These are phyloP conservation scores for Brachionus plicatilis DNA, from an alignment of 1,140 invertebrate species.

Conservation along the genomic window DNA sequence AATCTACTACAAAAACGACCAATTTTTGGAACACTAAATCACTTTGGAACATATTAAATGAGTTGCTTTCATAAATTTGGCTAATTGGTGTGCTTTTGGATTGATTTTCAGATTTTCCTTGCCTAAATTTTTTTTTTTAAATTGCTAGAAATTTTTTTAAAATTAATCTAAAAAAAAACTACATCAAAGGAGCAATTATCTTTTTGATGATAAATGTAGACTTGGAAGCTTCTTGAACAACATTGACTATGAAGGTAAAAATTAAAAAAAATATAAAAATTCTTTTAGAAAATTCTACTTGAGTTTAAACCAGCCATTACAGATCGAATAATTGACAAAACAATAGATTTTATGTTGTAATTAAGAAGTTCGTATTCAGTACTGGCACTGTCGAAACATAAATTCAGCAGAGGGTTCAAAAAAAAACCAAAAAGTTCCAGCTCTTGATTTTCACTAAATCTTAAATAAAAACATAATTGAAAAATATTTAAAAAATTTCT, in stretches of 20 bases:
- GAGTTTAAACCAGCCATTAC: conserved; percentile 21
- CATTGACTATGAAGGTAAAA: background rate
- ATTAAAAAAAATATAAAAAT: too few relatives aligned
- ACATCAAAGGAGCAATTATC: conserved; percentile 22
- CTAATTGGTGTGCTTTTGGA: background rate
- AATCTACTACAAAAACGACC: conserved; percentile 29
- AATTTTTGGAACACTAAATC: conserved; percentile 26
- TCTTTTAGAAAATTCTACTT: background rate
- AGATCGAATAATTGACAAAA: conserved; percentile 22
- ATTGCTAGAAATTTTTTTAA: background rate
- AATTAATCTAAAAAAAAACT: background rate
- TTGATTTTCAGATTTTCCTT: background rate
- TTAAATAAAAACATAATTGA: background rate
- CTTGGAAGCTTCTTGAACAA: background rate
- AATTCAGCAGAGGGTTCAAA: background rate
- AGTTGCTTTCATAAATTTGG: background rate
- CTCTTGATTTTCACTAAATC: conserved; percentile 27
- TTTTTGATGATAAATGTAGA: background rate
- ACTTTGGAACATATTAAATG: background rate
- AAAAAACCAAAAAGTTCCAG: background rate
- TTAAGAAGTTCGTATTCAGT: background rate
- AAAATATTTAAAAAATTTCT: background rate
- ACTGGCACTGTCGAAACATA: conserved; percentile 34
- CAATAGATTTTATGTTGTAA: conserved; percentile 6
- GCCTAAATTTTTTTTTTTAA: background rate